Evolutionary conservation across 2,888 invertebrate species (phyloP).

Genomic region (Beris morrisii): DNA sequence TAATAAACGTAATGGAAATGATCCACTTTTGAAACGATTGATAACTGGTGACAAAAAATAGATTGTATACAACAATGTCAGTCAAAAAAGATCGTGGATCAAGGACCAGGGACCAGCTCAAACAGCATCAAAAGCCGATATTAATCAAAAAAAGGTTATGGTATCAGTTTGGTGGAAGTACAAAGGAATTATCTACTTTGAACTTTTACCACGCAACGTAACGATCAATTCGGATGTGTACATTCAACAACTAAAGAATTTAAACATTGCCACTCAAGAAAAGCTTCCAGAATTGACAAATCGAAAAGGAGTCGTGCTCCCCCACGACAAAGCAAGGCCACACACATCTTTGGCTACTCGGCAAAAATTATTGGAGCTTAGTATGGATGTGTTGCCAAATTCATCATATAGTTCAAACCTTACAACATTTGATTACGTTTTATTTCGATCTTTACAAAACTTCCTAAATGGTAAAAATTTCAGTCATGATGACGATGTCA

Average conservation of each 20-base stretch:
- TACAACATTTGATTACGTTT: no score
- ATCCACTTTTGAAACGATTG: no score
- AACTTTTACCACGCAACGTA: no score
- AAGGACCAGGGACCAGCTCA: no score
- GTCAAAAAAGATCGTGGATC: no score
- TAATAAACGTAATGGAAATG: no score
- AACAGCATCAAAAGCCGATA: no score
- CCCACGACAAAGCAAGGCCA: conserved; percentile 35
- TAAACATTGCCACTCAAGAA: conserved; percentile 32
- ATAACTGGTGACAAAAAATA: no score
- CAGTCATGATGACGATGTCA: no score
- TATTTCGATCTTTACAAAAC: conserved; percentile 41
- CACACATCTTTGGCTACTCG: conserved; percentile 36
- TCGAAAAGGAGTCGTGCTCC: conserved; percentile 38
- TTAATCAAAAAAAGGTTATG: conserved; percentile 29
- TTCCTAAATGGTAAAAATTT: no score
- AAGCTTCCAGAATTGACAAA: conserved; percentile 33
- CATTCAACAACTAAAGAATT: conserved; percentile 35
- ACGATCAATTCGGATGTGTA: conserved; percentile 39
- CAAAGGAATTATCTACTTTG: conserved; percentile 51
- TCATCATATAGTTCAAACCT: conserved; percentile 42
- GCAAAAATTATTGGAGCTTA: conserved; percentile 42
- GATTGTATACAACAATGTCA: no score
- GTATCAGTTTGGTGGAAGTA: conserved; percentile 3
- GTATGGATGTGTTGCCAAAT: conserved; percentile 42